Conservation (phyloP, 2,888 invertebrate species). For the Microctonus aethiopoides region DNA sequence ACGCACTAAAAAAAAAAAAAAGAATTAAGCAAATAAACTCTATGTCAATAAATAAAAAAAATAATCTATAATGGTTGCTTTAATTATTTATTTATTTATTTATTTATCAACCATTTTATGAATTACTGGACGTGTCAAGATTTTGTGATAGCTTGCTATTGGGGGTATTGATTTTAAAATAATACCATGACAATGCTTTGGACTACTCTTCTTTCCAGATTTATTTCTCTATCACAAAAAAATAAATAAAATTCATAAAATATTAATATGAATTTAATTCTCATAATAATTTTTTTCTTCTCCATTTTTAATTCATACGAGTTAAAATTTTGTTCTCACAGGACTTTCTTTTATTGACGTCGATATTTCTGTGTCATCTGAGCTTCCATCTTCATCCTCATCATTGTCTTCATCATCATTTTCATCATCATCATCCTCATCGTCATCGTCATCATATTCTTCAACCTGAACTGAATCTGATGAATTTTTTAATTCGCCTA, state of each 20-base stretch:
- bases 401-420: not conserved
- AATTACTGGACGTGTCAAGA: conserved; percentile 50
- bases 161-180: conserved; percentile 51
- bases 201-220: conserved; percentile 32
- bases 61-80: not conserved
- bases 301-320: conserved; percentile 51
- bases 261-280: not conserved
- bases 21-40: conserved; percentile 17
- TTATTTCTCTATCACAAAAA: conserved; percentile 17
- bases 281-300: not conserved
- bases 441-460: conserved; percentile 58
- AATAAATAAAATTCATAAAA: conserved; percentile 25
- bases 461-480: conserved; percentile 63
- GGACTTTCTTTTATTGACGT: conserved; percentile 54
- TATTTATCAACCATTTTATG: conserved; percentile 47
- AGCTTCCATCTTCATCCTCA: not conserved
- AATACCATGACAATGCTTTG: conserved; percentile 24
- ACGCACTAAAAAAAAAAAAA: not conserved
- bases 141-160: conserved; percentile 54
- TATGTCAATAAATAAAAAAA: not conserved
- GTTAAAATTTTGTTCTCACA: conserved; percentile 60
- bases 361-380: conserved; percentile 44
- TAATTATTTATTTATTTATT: conserved; percentile 15
- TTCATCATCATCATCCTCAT: not conserved
- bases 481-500: conserved; percentile 56